These are phyloP conservation scores for Hofmannophila pseudospretella DNA, from an alignment of 2,888 invertebrate species.

Conservation along the genomic window DNA sequence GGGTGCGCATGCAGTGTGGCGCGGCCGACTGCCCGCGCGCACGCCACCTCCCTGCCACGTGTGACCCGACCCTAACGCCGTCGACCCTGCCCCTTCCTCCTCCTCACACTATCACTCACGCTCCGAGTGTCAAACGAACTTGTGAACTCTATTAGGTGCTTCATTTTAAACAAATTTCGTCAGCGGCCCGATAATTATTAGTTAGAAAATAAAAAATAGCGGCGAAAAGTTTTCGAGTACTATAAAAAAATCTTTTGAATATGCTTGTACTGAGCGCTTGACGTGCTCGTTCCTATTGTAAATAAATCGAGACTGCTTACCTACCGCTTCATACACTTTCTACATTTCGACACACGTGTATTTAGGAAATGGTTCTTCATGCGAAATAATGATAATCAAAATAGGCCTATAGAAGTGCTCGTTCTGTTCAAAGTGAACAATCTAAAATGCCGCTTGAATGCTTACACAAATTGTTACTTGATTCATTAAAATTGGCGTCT, in stretches of 20 bases:
- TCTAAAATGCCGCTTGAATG: slow-evolving; percentile 34
- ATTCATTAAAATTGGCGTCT: too few species aligned
- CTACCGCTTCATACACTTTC: slow-evolving; percentile 64
- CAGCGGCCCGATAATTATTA: too few species aligned
- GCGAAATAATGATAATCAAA: slow-evolving; percentile 33
- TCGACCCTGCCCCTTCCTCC: slow-evolving; percentile 15
- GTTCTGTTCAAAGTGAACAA: slow-evolving; percentile 29
- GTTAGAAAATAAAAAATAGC: too few species aligned
- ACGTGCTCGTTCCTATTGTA: slow-evolving; percentile 49
- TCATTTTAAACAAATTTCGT: too few species aligned
- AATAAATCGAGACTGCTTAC: slow-evolving; percentile 57
- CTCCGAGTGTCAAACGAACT: slow-evolving; percentile 23
- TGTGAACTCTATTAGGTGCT: slow-evolving; percentile 34
- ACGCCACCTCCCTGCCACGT: slow-evolving; percentile 60
- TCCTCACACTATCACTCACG: slow-evolving; percentile 21
- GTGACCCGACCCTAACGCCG: slow-evolving; percentile 28
- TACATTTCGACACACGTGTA: too few species aligned
- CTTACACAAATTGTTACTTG: slow-evolving; percentile 20
- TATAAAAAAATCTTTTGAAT: slow-evolving; percentile 31
- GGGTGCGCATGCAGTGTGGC: slow-evolving; percentile 47
- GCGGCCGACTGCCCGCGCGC: slow-evolving; percentile 56
- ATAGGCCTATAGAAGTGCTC: slow-evolving; percentile 47
- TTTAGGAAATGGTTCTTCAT: too few species aligned
- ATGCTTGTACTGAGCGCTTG: slow-evolving; percentile 51
- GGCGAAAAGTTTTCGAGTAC: too few species aligned